Base-by-base conservation (phyloP, 1,140 invertebrate species). In the Episyrphus balteatus region DNA sequence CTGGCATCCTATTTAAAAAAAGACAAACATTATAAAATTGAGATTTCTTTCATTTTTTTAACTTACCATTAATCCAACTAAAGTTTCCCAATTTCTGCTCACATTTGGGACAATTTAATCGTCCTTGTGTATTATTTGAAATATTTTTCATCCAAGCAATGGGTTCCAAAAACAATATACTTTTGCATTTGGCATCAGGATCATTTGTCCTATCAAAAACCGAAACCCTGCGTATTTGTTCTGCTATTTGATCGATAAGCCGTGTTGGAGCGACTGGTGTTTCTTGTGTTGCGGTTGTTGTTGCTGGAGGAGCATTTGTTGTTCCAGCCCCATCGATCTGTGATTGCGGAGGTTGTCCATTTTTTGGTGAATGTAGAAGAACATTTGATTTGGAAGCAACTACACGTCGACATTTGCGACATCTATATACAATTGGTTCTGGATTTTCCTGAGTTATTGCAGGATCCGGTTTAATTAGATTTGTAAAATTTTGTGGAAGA, bases 81-180 rank as follows among this genome's bases (percentile, higher is more conserved):
- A 85, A 91, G 36, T 82, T 85, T 5, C 86, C 87, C 38, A 90
- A 69, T 66, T 89, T 89, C 38, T 77, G 78, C 38, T 73, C 72
- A 55, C 87, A 90, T 65, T 87, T 87, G 18, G 87, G 87, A 63
- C 87, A 91, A 62, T 84, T 74, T n/a, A 91, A 66, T 66, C 88
- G 88, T 2, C 86, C 86, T 57, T 84, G 78, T 2, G 79, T 75
- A 47, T 73, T 77, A 52, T 81, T 77, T 34, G 74, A 70, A 37
- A 86, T 80, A 53, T 79, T 75, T 14, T 73, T 70, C 86, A 91
- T 91, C 87, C 87, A 91, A 15, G 76, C 70, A 57, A 90, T 71
- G 1, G 87, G 87, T 68, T 90, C 87, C 46, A 88, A 71, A 66
- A 90, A 90, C 60, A 82, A 79, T 47, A 81, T 86, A 55, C 81